Base-by-base conservation (phyloP, 2,113 vertebrate genomes). In the Lasiurus borealis region DNA sequence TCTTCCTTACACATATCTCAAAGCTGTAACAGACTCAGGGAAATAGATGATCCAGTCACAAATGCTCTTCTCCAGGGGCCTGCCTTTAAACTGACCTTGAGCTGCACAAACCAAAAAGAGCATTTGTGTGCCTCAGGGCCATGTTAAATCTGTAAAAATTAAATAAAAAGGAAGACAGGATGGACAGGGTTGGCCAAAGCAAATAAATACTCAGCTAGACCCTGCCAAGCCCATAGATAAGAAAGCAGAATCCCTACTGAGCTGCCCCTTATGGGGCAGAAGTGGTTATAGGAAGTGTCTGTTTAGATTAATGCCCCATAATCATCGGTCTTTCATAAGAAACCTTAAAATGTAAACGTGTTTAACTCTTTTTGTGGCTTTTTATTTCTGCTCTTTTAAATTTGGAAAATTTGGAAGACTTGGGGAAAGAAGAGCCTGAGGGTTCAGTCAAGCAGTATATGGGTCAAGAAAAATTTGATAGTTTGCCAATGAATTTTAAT, bases 1-100 rank as follows among this genome's bases (percentile, higher is more conserved):
- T 76, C 52, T 29, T 88, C 9, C 50, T 88, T 62, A 40, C 34
- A 59, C 54, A 69, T 23, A 23, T 68, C 52, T 97, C 81, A 96
- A 93, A 96, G 48, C 71, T 91, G 44, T 78, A 96, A 71, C 0
- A 7, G 64, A 80, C 85, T 87, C 83, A 19, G 73, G 76, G 95
- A 97, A 95, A 31, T 9, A 72, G 29, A 91, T 72, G 73, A 78
- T 16, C 84, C 66, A 92, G 44, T 50, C 27, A 44, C 54, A 88
- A 97, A 50, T 59, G 73, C 80, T 85, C 68, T 93, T 90, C 82
- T 69, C 46, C n/a, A 36, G 40, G 48, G 68, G 89, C 25, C 85
- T 93, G 81, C 34, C 76, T 98, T 96, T 91, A 95, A 88, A 85
- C 31, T 90, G 77, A 94, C 72, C 85, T 96, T 97, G 90, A 93